These are phyloP conservation scores for Timandra comae DNA, from an alignment of 2,888 invertebrate genomes.

Conservation along the genomic window DNA sequence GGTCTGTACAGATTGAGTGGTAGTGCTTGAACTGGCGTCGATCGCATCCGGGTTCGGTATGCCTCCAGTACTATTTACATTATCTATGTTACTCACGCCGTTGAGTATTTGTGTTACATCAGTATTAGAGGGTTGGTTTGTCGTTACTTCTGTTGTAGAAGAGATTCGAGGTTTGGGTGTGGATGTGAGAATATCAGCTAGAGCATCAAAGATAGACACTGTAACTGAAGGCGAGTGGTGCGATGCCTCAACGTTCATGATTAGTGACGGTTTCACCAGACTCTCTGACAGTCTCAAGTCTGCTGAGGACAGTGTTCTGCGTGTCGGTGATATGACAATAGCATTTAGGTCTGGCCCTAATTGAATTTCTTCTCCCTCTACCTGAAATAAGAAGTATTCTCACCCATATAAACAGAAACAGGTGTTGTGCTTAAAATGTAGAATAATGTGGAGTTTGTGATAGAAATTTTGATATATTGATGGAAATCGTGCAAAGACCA, in stretches of 20 bases:
- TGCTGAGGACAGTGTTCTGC: constrained; percentile 66
- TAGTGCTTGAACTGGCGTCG: constrained; percentile 53
- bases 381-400: constrained; percentile 76
- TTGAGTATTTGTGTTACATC: constrained; percentile 60
- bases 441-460: constrained; percentile 26
- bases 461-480: constrained; percentile 27
- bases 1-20: constrained; percentile 70
- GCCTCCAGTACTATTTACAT: constrained; percentile 67
- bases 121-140: constrained; percentile 50
- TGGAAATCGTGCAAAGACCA: constrained; percentile 64
- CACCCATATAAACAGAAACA: constrained; percentile 69
- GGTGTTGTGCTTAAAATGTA: constrained; percentile 25
- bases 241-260: constrained; percentile 75
- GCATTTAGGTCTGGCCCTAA: constrained; percentile 72
- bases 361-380: constrained; percentile 73
- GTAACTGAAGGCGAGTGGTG: constrained; percentile 76
- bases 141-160: constrained; percentile 58
- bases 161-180: constrained; percentile 67
- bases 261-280: constrained; percentile 61
- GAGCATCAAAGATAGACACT: constrained; percentile 77
- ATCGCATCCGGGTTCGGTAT: constrained; percentile 48
- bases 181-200: constrained; percentile 76
- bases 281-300: constrained; percentile 70
- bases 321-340: constrained; percentile 70
- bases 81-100: constrained; percentile 72